Evolutionary conservation across 1,140 invertebrate genomes (phyloP).

Genomic region (Drosophila chauvacae): DNA sequence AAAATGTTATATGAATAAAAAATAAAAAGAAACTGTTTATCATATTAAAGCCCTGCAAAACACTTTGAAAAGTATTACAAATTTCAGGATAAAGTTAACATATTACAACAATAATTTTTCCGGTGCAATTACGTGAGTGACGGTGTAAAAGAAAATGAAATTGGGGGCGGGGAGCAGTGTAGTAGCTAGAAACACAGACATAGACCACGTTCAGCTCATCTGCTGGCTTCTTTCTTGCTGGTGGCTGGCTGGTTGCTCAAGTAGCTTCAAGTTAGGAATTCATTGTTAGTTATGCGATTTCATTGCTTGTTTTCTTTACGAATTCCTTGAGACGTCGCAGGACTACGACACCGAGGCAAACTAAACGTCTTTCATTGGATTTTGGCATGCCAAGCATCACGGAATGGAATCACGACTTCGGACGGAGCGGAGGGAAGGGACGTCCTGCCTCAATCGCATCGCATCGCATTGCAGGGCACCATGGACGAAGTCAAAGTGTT

Average conservation of each 20-base stretch:
- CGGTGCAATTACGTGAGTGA: conserved; percentile 45
- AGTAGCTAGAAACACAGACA: conserved; percentile 36
- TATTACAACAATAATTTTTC: conserved; percentile 1
- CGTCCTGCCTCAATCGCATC: conserved; percentile 59
- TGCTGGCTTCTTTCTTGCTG: conserved; percentile 39
- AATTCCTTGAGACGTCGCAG: conserved; percentile 67
- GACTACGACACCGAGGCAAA: conserved; percentile 58
- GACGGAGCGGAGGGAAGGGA: conserved; percentile 16
- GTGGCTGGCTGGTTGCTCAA: conserved; percentile 66
- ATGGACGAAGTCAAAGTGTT: conserved; percentile 80
- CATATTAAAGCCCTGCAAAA: background rate
- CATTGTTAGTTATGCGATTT: conserved; percentile 83
- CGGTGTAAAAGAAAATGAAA: background rate
- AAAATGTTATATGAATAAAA: no score
- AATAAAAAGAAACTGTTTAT: background rate
- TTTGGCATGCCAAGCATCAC: conserved; percentile 80
- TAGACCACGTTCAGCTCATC: conserved; percentile 70
- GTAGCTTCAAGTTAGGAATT: conserved; percentile 81
- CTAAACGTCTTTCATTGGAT: conserved; percentile 83
- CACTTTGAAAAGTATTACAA: background rate
- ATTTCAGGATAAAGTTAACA: background rate
- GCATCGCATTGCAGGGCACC: conserved; percentile 67
- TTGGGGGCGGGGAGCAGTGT: background rate
- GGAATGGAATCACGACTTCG: conserved; percentile 71
- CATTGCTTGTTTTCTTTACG: conserved; percentile 82